Percentiles rank a stretch among this genome's conserved stretches.
Conservation (phyloP, 2,113 vertebrate genomes). For the Dunckerocampus dactyliophorus region DNA sequence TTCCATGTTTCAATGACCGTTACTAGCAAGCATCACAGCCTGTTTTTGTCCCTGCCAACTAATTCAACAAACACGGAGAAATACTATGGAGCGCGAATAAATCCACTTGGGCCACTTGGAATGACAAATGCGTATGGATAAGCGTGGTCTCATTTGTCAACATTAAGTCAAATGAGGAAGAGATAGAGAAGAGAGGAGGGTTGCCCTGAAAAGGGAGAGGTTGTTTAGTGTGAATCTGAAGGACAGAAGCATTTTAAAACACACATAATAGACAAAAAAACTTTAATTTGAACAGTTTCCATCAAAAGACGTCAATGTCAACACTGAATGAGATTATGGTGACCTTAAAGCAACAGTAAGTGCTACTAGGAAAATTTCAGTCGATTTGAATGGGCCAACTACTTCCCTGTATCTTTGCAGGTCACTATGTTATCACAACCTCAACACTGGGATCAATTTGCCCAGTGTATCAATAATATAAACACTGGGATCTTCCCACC, state of each 20-base stretch:
- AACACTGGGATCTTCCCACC: no score
- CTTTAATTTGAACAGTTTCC: constrained; percentile 14
- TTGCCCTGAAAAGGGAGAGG: neutral
- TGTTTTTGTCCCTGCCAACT: constrained; percentile 23
- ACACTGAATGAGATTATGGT: no score
- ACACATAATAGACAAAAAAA: constrained; percentile 46
- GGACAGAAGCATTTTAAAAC: constrained; percentile 39
- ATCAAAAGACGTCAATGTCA: no score
- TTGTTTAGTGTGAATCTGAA: constrained; percentile 24
- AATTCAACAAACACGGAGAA: constrained; percentile 22
- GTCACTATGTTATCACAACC: no score
- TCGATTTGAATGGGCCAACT: no score
- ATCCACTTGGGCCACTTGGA: constrained; percentile 24
- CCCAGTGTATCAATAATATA: no score
- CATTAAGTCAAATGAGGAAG: constrained; percentile 58
- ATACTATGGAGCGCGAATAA: constrained; percentile 23
- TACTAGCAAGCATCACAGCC: constrained; percentile 1
- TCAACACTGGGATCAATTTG: no score
- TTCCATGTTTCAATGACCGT: constrained; percentile 5
- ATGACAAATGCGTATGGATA: constrained; percentile 39
- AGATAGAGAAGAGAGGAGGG: constrained; percentile 23
- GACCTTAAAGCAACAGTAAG: no score
- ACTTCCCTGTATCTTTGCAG: no score
- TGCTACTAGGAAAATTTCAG: no score
- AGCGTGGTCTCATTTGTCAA: constrained; percentile 59